phyloP scores from a whole-genome alignment of 2,113 vertebrate species.

The Athene noctua region DNA sequence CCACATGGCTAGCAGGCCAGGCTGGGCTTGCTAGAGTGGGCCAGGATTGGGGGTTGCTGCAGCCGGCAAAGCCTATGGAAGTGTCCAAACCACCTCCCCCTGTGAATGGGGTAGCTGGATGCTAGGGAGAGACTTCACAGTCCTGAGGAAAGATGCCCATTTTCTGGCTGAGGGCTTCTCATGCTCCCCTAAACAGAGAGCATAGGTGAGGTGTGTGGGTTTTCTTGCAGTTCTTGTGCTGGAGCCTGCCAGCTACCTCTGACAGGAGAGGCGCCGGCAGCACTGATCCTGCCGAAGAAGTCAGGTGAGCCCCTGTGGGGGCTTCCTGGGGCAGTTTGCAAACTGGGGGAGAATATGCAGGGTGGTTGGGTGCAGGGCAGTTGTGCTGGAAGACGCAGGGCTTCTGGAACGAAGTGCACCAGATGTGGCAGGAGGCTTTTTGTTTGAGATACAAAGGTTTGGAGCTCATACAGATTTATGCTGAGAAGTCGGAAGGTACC shows the following conservation, averaged over 20 bases:
- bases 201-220: fast-evolving
- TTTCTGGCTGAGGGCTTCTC: neutral
- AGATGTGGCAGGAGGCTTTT: neutral
- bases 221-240: neutral
- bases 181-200: neutral
- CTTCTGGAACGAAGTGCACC: neutral
- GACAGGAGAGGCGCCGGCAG: neutral
- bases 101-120: neutral
- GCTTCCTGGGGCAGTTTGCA: neutral
- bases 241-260: neutral
- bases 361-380: neutral
- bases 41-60: fast-evolving
- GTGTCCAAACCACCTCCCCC: neutral
- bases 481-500: neutral
- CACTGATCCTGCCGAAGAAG: neutral
- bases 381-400: neutral
- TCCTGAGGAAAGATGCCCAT: neutral
- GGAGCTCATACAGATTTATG: neutral
- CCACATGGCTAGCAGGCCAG: neutral
- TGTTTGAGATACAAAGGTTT: neutral
- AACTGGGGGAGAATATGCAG: fast-evolving
- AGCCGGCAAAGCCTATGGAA: neutral
- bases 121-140: neutral
- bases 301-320: fast-evolving
- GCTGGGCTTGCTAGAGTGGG: neutral